phyloP scores from a whole-genome alignment of 23 tunicate genomes.

The Halocynthia roretzi region DNA sequence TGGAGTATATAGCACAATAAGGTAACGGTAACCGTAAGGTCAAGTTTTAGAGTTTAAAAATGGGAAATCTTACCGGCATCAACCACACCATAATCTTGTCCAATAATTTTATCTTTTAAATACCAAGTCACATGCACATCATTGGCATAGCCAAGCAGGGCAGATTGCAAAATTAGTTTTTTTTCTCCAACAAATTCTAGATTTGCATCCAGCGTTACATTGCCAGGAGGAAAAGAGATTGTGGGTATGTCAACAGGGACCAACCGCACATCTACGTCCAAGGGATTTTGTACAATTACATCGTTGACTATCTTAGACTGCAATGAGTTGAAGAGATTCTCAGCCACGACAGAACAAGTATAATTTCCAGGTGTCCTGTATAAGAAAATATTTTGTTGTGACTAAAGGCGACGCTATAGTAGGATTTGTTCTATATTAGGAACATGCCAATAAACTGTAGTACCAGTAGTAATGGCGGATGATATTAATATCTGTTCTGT shows the following conservation, averaged over 20 bases:
- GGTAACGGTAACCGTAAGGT: too few species aligned
- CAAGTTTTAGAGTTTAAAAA: too few species aligned
- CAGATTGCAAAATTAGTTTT: too few species aligned
- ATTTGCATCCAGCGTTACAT: conserved; percentile 27
- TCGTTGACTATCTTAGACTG: background rate
- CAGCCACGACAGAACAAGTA: conserved; percentile 29
- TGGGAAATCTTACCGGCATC: conserved; percentile 38
- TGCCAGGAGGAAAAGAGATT: conserved; percentile 57
- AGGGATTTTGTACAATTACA: conserved; percentile 60
- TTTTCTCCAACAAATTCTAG: conserved; percentile 1
- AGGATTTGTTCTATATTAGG: too few species aligned
- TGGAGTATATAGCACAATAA: background rate
- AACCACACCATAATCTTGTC: conserved; percentile 17
- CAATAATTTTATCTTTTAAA: background rate
- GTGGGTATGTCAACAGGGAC: conserved; percentile 7
- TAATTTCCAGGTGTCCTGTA: conserved; percentile 59
- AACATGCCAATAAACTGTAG: too few species aligned
- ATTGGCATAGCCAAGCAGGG: conserved; percentile 52
- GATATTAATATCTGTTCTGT: conserved; percentile 38
- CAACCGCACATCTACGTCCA: conserved; percentile 23
- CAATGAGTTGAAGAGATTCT: conserved; percentile 35
- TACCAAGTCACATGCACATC: conserved; percentile 42
- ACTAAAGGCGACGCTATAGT: background rate
- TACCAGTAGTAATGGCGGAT: conserved; percentile 25
- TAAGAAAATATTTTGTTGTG: background rate